phyloP scores from a whole-genome alignment of 2,113 vertebrate genomes.

The Ctenodactylus gundi region DNA sequence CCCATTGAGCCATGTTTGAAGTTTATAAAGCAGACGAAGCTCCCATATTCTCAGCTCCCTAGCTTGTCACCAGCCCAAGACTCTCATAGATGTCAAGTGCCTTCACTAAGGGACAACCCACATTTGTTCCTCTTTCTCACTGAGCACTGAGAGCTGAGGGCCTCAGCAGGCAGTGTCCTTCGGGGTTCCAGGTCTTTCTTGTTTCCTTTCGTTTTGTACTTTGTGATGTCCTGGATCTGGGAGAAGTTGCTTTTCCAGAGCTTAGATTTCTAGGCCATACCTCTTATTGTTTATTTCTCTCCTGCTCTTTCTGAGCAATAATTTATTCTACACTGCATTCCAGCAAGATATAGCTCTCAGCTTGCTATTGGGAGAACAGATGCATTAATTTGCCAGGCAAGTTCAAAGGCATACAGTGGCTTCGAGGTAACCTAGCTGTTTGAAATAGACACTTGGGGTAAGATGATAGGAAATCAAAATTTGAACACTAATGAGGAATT shows the following conservation, averaged over 20 bases:
- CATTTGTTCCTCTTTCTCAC: not conserved
- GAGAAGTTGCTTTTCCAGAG: not conserved
- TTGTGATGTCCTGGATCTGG: fast-evolving
- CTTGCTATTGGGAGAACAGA: not conserved
- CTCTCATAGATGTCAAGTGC: too few species aligned
- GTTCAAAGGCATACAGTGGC: not conserved
- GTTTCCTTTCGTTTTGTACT: not conserved
- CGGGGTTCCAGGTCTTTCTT: not conserved
- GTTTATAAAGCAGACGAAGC: fast-evolving
- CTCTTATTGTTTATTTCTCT: not conserved
- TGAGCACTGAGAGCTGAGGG: not conserved
- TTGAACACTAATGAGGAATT: not conserved
- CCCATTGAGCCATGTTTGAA: not conserved
- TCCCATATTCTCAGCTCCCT: not conserved
- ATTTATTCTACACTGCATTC: not conserved
- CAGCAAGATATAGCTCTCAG: not conserved
- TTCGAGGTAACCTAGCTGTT: not conserved
- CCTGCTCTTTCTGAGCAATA: not conserved
- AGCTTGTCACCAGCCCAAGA: too few species aligned
- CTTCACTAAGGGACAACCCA: not conserved
- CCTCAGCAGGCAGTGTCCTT: fast-evolving
- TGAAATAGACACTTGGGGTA: not conserved
- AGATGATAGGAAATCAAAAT: not conserved
- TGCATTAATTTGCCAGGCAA: not conserved
- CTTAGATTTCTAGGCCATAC: not conserved